Evolutionary conservation across 1,140 invertebrate genomes (phyloP).

Genomic region (Drosophila takahashii): DNA sequence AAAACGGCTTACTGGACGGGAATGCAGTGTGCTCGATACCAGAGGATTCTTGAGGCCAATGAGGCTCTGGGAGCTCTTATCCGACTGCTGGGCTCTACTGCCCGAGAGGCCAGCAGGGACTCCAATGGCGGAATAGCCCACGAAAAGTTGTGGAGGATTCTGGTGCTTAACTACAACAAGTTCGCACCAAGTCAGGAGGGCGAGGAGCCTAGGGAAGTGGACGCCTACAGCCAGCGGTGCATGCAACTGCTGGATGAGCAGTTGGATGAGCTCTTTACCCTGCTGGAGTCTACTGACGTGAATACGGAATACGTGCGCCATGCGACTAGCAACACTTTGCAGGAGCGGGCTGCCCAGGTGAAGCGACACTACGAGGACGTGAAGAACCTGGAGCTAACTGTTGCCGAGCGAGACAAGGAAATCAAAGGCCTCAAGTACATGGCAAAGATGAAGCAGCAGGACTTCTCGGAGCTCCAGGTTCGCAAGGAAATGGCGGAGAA

Average conservation of each 20-base stretch:
- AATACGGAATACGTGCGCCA: constrained; percentile 86
- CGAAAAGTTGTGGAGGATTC: constrained; percentile 74
- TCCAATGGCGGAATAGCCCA: constrained; percentile 73
- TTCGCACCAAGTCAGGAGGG: constrained; percentile 86
- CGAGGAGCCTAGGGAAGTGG: constrained; percentile 90
- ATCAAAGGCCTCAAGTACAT: constrained; percentile 93
- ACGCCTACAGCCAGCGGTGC: constrained; percentile 88
- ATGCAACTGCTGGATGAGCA: constrained; percentile 86
- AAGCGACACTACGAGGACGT: constrained; percentile 96
- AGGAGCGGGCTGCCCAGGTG: constrained; percentile 90
- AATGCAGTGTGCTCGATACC: constrained; percentile 87
- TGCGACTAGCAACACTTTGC: constrained; percentile 88
- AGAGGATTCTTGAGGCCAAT: constrained; percentile 86
- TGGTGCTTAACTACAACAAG: constrained; percentile 68
- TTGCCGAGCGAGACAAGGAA: constrained; percentile 94
- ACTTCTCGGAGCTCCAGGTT: constrained; percentile 96
- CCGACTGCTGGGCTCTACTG: constrained; percentile 87
- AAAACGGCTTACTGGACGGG: constrained; percentile 85
- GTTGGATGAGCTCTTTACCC: constrained; percentile 88
- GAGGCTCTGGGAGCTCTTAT: constrained; percentile 87
- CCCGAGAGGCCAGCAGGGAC: constrained; percentile 85
- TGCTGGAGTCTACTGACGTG: constrained; percentile 90
- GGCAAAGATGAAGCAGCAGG: constrained; percentile 95
- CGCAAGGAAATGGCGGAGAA: constrained; percentile 96
- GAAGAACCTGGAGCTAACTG: constrained; percentile 91